Conservation (phyloP, 2,888 invertebrate genomes). For the Philonicus albiceps region DNA sequence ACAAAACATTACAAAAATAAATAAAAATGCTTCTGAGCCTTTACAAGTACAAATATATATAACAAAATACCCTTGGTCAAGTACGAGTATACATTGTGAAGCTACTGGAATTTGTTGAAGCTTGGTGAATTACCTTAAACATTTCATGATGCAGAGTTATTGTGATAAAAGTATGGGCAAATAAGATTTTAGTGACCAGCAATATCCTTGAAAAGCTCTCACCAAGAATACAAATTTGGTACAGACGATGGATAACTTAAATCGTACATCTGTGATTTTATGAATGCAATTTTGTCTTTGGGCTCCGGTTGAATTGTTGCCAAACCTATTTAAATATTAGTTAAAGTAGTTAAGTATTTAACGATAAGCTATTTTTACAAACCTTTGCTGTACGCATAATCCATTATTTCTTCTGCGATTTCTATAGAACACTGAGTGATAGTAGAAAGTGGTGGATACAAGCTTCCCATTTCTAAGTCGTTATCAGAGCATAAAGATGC, state of each 20-base stretch:
- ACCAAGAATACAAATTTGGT: constrained; percentile 66
- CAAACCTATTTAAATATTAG: constrained; percentile 67
- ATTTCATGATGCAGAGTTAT: neutral
- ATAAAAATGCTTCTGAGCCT: neutral
- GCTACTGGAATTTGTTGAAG: neutral
- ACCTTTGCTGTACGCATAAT: constrained; percentile 83
- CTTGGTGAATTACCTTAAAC: neutral
- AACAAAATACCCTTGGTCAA: neutral
- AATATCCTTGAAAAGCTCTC: neutral
- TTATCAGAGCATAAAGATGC: constrained; percentile 81
- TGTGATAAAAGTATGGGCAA: neutral
- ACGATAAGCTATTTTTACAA: constrained; percentile 52
- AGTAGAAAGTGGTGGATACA: constrained; percentile 88
- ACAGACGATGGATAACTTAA: constrained; percentile 73
- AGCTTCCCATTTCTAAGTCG: constrained; percentile 82
- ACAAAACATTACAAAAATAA: neutral
- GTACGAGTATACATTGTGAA: neutral
- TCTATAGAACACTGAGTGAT: constrained; percentile 87
- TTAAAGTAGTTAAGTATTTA: neutral
- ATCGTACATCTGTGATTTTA: constrained; percentile 84
- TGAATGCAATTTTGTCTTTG: constrained; percentile 73
- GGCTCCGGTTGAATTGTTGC: constrained; percentile 84
- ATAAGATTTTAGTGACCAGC: neutral
- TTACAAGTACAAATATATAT: neutral
- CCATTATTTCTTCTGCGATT: constrained; percentile 83